A percentile compares a stretch with the other conserved stretches of the same genome.
Evolutionary conservation across 2,797 vertebrate species (phyloP).

Genomic region (Pelobates cultripes): DNA sequence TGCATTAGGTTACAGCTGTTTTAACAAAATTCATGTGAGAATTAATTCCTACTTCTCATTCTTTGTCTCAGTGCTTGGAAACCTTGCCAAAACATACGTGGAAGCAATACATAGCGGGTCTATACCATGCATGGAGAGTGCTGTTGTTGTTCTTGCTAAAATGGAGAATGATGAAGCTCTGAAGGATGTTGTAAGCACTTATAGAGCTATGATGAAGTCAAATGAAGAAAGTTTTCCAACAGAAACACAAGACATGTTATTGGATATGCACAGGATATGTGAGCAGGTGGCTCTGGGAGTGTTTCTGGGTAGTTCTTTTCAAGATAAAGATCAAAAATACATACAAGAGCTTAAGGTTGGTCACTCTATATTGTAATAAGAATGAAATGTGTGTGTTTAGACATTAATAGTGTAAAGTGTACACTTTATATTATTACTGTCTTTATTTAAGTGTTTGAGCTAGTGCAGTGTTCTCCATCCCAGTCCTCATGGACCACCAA

Average conservation of each 20-base stretch:
- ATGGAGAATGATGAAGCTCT: constrained; percentile 17
- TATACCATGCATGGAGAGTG: constrained; percentile 20
- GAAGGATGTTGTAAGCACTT: constrained; percentile 11
- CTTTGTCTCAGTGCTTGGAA: constrained; percentile 7
- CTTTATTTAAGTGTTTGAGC: too few species aligned
- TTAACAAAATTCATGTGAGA: too few species aligned
- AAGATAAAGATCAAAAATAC: constrained; percentile 11
- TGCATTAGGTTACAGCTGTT: too few species aligned
- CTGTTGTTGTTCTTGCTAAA: neutral
- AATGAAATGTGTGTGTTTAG: too few species aligned
- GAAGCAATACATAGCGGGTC: neutral
- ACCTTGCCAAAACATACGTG: constrained; percentile 5
- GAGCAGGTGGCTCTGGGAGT: neutral
- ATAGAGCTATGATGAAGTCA: neutral
- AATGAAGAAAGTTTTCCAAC: neutral
- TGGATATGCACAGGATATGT: neutral
- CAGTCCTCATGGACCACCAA: too few species aligned
- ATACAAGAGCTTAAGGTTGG: neutral
- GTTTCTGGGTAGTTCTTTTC: neutral
- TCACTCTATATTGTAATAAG: too few species aligned
- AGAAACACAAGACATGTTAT: neutral
- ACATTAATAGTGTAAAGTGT: too few species aligned
- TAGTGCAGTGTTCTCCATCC: too few species aligned
- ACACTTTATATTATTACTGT: too few species aligned
- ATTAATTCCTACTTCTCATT: neutral